Percentiles rank a stretch among this genome's conserved stretches.
phyloP scores from a whole-genome alignment of 2,113 vertebrate genomes.

The Acanthochromis polyacanthus region DNA sequence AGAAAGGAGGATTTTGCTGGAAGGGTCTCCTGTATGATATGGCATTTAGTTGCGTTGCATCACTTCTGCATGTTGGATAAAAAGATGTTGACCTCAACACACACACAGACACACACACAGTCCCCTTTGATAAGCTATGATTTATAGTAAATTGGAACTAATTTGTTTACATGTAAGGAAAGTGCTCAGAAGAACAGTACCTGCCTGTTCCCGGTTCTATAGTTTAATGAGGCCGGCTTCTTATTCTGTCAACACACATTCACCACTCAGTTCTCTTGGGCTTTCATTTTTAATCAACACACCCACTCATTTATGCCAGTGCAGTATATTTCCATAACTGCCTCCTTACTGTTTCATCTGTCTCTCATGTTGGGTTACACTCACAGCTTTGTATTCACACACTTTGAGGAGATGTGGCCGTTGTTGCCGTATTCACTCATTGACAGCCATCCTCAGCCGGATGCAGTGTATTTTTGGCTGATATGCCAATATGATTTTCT shows the following conservation, averaged over 20 bases:
- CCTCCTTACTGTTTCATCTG: slow-evolving; percentile 15
- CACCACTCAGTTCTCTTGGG: slow-evolving; percentile 43
- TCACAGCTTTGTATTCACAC: slow-evolving; percentile 29
- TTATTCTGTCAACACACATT: slow-evolving; percentile 39
- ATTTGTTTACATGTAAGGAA: slow-evolving; percentile 44
- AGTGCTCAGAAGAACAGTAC: slow-evolving; percentile 33
- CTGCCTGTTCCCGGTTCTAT: slow-evolving; percentile 32
- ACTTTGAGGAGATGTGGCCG: slow-evolving; percentile 11
- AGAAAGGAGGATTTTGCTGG: slow-evolving; percentile 19
- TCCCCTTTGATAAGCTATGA: not conserved
- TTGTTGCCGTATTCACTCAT: slow-evolving; percentile 12
- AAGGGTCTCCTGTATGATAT: slow-evolving; percentile 33
- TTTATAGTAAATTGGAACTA: slow-evolving; percentile 24
- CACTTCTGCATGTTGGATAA: not conserved
- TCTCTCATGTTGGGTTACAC: slow-evolving; percentile 36
- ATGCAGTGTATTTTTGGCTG: slow-evolving; percentile 3
- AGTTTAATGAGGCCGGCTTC: slow-evolving; percentile 56
- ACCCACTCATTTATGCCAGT: slow-evolving; percentile 42
- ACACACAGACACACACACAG: not conserved
- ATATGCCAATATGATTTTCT: slow-evolving; percentile 39
- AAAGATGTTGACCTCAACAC: not conserved
- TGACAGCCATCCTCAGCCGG: slow-evolving; percentile 21
- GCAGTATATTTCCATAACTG: slow-evolving; percentile 43
- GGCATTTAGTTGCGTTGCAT: slow-evolving; percentile 8
- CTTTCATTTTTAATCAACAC: slow-evolving; percentile 54